A percentile compares a stretch with the other conserved stretches of the same genome.
Conservation (phyloP, 2,113 vertebrate species). For the Callospermophilus lateralis region DNA sequence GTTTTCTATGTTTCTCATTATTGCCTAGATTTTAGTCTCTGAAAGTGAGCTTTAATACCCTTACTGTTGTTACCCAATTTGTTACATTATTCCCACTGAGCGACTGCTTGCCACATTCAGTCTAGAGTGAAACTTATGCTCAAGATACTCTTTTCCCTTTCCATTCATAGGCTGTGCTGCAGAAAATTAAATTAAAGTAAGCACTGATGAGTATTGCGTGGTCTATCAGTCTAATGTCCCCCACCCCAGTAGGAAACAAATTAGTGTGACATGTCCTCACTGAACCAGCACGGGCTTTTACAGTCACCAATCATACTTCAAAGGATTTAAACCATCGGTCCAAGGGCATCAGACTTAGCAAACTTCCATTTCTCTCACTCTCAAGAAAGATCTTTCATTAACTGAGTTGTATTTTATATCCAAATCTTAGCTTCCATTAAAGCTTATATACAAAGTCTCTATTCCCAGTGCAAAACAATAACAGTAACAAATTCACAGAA, state of each 20-base stretch:
- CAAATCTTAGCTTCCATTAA: constrained; percentile 5
- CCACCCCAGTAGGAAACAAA: neutral
- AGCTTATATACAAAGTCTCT: neutral
- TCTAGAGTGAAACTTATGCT: constrained; percentile 48
- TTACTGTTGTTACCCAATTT: constrained; percentile 45
- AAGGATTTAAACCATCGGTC: neutral
- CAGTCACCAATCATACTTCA: neutral
- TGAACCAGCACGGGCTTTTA: neutral
- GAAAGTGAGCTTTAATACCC: neutral
- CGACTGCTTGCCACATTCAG: constrained; percentile 23
- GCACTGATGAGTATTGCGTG: neutral
- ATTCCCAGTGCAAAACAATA: neutral
- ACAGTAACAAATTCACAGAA: neutral
- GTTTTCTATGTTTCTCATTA: constrained; percentile 46
- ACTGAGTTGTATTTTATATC: neutral
- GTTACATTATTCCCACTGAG: constrained; percentile 51
- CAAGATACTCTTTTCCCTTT: constrained; percentile 50
- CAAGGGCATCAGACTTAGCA: neutral
- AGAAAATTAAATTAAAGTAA: constrained; percentile 65
- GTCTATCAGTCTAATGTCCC: neutral
- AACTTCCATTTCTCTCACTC: neutral
- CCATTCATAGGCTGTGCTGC: neutral
- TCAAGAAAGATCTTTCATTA: neutral
- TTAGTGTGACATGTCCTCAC: neutral
- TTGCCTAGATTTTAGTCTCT: neutral